Percentiles rank a stretch among this genome's conserved stretches.
These are phyloP conservation scores for Clitarchus hookeri DNA, from an alignment of 2,888 invertebrate species.

Conservation along the genomic window DNA sequence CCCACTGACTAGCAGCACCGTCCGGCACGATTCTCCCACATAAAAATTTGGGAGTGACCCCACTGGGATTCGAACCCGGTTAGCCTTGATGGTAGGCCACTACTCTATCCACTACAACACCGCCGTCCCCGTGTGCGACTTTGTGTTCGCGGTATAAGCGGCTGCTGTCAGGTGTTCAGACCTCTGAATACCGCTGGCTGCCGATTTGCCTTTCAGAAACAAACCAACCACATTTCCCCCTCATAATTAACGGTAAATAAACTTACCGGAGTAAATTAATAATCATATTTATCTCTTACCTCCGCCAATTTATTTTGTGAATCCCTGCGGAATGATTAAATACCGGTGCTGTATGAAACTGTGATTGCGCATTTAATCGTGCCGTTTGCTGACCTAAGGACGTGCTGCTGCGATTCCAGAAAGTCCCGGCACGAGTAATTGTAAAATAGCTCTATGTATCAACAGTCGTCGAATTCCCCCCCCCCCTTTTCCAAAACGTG, in stretches of 20 bases:
- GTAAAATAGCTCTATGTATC: not conserved
- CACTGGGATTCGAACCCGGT: too few species aligned
- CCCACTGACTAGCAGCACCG: too few species aligned
- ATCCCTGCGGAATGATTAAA: not conserved
- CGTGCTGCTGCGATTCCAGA: not conserved
- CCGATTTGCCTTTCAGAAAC: not conserved
- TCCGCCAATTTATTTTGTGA: not conserved
- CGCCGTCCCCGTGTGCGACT: too few species aligned
- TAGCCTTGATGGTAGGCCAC: too few species aligned
- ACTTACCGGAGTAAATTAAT: not conserved
- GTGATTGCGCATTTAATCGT: not conserved
- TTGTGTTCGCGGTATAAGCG: too few species aligned
- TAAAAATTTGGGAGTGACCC: too few species aligned
- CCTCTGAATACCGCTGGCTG: too few species aligned
- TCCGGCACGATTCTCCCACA: too few species aligned
- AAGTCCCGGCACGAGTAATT: not conserved
- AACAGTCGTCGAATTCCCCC: too few species aligned
- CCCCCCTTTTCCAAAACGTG: too few species aligned
- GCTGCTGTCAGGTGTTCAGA: too few species aligned
- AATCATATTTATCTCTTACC: not conserved
- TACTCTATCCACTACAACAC: too few species aligned
- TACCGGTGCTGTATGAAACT: not conserved
- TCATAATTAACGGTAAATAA: not conserved
- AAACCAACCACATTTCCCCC: not conserved
- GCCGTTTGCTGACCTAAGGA: slow-evolving; percentile 1